Evolutionary conservation across 2,888 invertebrate genomes (phyloP).

Genomic region (Synanthedon vespiformis): DNA sequence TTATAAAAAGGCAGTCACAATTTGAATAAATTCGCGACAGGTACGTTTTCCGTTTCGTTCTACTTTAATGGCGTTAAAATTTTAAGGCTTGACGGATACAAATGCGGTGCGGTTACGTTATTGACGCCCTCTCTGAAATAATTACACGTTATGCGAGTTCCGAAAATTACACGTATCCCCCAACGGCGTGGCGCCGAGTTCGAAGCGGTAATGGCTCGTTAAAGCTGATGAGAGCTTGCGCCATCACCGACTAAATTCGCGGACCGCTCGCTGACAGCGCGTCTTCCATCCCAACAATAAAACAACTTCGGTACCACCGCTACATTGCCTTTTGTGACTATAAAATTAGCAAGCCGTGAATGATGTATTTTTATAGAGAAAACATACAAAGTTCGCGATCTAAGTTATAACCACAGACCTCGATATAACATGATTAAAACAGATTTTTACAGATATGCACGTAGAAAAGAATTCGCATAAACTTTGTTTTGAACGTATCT

Average conservation of each 20-base stretch:
- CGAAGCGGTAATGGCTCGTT: conserved; percentile 59
- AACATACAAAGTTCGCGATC: too few species aligned
- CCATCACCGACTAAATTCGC: conserved; percentile 18
- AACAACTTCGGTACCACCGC: conserved; percentile 22
- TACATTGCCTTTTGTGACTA: conserved; percentile 3
- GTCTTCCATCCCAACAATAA: conserved; percentile 30
- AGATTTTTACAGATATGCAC: too few species aligned
- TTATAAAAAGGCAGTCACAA: not conserved
- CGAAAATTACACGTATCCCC: conserved; percentile 58
- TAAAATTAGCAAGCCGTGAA: not conserved
- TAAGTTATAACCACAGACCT: too few species aligned
- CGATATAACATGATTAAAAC: too few species aligned
- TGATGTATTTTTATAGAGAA: not conserved
- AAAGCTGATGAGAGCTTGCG: conserved; percentile 63
- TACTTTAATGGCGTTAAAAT: conserved; percentile 15
- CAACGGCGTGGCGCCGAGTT: conserved; percentile 8
- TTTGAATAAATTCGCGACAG: not conserved
- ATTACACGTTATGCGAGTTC: conserved; percentile 61
- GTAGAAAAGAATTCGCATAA: too few species aligned
- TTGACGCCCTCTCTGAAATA: conserved; percentile 60
- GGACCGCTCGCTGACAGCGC: conserved; percentile 25
- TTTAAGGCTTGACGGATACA: conserved; percentile 32
- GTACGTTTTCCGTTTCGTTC: not conserved
- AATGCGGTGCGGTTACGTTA: conserved; percentile 50
- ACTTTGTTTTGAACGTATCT: too few species aligned